phyloP scores from a whole-genome alignment of 2,113 vertebrate species.

The Cheirogaleus medius region DNA sequence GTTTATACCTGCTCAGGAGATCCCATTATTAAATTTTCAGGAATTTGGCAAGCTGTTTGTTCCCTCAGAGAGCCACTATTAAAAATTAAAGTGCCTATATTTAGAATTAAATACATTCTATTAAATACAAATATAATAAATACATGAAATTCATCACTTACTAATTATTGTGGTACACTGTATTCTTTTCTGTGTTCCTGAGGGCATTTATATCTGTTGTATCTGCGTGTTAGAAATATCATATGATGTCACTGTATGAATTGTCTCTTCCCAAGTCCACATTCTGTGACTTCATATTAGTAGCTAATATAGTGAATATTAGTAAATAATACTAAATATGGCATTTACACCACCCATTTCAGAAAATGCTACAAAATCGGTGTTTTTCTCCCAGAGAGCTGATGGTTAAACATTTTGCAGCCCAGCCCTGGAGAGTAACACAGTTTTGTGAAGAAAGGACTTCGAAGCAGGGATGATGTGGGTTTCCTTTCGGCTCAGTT shows the following conservation, averaged over 20 bases:
- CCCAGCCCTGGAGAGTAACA: background rate
- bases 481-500: background rate
- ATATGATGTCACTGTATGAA: background rate
- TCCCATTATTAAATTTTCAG: background rate
- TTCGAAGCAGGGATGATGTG: background rate
- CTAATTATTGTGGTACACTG: background rate
- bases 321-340: background rate
- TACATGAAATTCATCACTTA: background rate
- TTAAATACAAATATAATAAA: background rate
- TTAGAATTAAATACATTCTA: conserved; percentile 27
- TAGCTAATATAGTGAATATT: background rate
- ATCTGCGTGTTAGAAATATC: background rate
- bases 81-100: conserved; percentile 38
- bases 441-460: background rate
- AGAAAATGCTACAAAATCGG: background rate
- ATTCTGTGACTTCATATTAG: background rate
- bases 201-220: background rate
- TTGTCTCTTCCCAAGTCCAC: background rate
- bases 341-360: background rate
- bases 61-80: background rate
- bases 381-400: background rate
- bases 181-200: background rate
- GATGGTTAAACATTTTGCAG: background rate
- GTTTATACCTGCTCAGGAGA: background rate
- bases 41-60: conserved; percentile 3